Percentiles rank a stretch among this genome's conserved stretches.
Evolutionary conservation across 2,888 invertebrate species (phyloP).

Genomic region (Sympetrum striolatum): DNA sequence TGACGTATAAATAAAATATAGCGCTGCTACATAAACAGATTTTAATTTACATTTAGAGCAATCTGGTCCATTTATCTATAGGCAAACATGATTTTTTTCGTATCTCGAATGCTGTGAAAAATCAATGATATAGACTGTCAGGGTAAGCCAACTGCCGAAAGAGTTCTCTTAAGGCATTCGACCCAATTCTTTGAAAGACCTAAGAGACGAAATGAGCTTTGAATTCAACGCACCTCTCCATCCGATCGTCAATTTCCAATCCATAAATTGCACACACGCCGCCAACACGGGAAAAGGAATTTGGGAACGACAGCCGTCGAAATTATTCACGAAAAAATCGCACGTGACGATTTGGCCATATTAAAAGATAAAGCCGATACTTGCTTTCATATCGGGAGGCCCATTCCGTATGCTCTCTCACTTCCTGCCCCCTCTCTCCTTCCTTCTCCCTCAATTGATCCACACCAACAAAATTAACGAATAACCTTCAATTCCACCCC

Average conservation of each 20-base stretch:
- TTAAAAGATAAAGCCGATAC: background rate
- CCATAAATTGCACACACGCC: too few relatives aligned
- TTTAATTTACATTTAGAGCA: too few relatives aligned
- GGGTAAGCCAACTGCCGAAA: too few relatives aligned
- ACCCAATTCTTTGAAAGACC: background rate
- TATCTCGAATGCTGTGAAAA: too few relatives aligned
- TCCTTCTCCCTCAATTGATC: background rate
- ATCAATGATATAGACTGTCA: too few relatives aligned
- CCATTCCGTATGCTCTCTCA: background rate
- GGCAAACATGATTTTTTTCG: too few relatives aligned
- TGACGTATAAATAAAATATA: too few relatives aligned
- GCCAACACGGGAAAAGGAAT: too few relatives aligned
- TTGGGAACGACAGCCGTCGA: background rate
- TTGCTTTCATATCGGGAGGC: too few relatives aligned
- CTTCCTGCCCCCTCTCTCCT: background rate
- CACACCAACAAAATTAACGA: slow-evolving; percentile 17
- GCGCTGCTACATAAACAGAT: too few relatives aligned
- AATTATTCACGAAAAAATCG: background rate
- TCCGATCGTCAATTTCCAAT: background rate
- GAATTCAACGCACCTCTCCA: background rate
- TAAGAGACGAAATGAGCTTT: background rate
- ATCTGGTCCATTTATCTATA: too few relatives aligned
- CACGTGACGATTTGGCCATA: background rate
- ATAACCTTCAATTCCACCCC: background rate
- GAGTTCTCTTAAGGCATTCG: background rate